These are phyloP conservation scores for Automeris io DNA, from an alignment of 2,888 invertebrate genomes.

Conservation along the genomic window DNA sequence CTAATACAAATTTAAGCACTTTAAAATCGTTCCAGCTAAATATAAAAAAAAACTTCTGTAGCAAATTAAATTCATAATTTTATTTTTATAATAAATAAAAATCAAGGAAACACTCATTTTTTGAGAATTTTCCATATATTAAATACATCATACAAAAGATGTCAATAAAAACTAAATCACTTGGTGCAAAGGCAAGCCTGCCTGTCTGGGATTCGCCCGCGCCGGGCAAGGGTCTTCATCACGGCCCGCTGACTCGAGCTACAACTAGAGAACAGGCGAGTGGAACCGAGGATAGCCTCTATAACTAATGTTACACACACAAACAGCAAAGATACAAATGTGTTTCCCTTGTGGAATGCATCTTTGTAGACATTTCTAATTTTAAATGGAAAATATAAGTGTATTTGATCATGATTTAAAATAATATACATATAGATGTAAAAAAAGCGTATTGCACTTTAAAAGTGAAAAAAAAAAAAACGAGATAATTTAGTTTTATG, in stretches of 20 bases:
- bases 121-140: conserved; percentile 69
- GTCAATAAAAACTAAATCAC: conserved; percentile 77
- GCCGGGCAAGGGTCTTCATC: conserved; percentile 15
- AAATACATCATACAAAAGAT: conserved; percentile 78
- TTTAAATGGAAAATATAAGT: conserved; percentile 55
- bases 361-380: conserved; percentile 57
- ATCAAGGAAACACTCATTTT: conserved; percentile 67
- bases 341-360: conserved; percentile 62
- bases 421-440: conserved; percentile 69
- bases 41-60: conserved; percentile 44
- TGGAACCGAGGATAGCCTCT: conserved; percentile 72
- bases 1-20: no score
- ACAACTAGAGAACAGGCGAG: conserved; percentile 57
- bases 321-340: conserved; percentile 61
- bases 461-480: conserved; percentile 65
- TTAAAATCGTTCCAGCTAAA: background rate
- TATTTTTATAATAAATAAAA: conserved; percentile 77
- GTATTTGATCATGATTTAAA: conserved; percentile 73
- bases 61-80: conserved; percentile 77
- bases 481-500: conserved; percentile 63
- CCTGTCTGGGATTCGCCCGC: conserved; percentile 53
- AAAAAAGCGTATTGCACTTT: conserved; percentile 72
- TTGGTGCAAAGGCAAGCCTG: conserved; percentile 77
- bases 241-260: conserved; percentile 38
- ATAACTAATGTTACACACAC: conserved; percentile 55